phyloP scores from a whole-genome alignment of 2,888 invertebrate species.

The Rhopalosiphum nymphaeae region DNA sequence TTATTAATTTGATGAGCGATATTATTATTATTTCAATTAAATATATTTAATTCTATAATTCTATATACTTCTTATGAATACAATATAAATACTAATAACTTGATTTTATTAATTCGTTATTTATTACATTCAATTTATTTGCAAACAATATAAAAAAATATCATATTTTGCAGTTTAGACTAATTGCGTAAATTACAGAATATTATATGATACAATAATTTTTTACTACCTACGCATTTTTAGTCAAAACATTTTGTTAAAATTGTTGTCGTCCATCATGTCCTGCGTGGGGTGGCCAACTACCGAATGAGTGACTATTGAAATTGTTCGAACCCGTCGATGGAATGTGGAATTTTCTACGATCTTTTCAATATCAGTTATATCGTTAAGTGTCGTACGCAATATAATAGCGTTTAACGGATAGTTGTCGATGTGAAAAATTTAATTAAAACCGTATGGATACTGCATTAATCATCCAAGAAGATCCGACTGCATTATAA shows the following conservation, averaged over 20 bases:
- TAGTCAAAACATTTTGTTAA: neutral
- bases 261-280: neutral
- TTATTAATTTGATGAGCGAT: neutral
- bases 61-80: neutral
- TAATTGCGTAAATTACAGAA: neutral
- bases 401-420: conserved; percentile 5
- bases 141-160: neutral
- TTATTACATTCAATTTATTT: neutral
- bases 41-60: neutral
- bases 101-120: neutral
- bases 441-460: neutral
- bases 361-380: neutral
- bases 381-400: neutral
- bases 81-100: neutral
- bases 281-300: neutral
- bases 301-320: neutral
- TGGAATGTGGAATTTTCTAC: neutral
- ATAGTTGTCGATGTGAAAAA: neutral
- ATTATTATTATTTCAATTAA: neutral
- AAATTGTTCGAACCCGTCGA: neutral
- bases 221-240: neutral
- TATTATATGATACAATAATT: neutral
- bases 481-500: neutral
- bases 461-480: neutral
- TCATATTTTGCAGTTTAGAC: neutral